phyloP scores from a whole-genome alignment of 2,113 vertebrate species.

The Eudyptes chrysolophus region DNA sequence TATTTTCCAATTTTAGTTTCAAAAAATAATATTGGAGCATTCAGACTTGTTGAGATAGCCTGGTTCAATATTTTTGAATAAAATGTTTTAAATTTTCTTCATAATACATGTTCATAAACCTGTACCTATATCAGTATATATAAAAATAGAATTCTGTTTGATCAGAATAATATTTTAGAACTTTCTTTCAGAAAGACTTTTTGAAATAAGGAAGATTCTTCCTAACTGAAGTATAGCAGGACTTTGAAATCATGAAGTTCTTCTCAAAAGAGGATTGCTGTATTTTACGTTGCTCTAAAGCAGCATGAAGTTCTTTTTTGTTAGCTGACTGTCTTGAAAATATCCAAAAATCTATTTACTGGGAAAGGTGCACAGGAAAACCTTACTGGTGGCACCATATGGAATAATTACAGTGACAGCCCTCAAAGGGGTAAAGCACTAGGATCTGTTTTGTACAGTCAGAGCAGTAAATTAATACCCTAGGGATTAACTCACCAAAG shows the following conservation, averaged over 20 bases:
- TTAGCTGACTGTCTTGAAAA: not conserved
- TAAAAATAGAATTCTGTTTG: not conserved
- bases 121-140: not conserved
- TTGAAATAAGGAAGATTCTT: not conserved
- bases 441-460: slow-evolving; percentile 24
- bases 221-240: not conserved
- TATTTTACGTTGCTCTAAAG: not conserved
- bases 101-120: not conserved
- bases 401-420: slow-evolving; percentile 20
- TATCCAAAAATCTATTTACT: not conserved
- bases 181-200: not conserved
- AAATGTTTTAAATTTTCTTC: not conserved
- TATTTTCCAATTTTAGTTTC: not conserved
- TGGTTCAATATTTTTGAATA: not conserved
- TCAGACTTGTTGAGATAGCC: not conserved
- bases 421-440: slow-evolving; percentile 8
- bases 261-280: not conserved
- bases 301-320: not conserved
- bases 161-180: not conserved
- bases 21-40: not conserved
- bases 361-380: not conserved
- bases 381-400: not conserved
- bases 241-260: not conserved
- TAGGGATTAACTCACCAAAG: not conserved
- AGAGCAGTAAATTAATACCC: slow-evolving; percentile 64